Evolutionary conservation across 64 coral and sea anemone species (phyloP), one percentile per base, ranked within the genome.

Genomic region (Trachythela sp.): DNA sequence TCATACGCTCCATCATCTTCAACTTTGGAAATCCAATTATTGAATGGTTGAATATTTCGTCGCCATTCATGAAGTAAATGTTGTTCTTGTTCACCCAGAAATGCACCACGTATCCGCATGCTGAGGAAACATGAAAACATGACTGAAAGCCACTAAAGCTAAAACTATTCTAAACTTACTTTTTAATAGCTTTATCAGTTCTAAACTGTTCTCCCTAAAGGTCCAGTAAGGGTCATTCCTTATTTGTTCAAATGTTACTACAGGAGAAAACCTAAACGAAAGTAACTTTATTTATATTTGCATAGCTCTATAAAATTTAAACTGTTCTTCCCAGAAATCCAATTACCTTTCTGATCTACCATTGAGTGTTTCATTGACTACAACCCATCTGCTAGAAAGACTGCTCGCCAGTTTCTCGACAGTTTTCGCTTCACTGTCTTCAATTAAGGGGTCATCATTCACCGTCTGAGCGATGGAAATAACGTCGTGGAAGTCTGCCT

Each of bases 21-120:
- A 30, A 80, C 75, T 80, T 80, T 80, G 30, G 75, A 35, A 35
- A 80, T n/a, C 75, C 75, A 80, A 1, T 80, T 80, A 36, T 39
- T 80, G 33, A 80, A 80, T 15, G 75, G 75, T 39, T 80, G 0
- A 4, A 80, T 39, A 80, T 80, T 80, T 35, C 75, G 30, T 15
- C 75, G 75, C 75, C 75, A 80, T 35, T 80, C 75, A 30, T 80
- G 75, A 80, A 80, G 75, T 18, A 80, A 38, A 39, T 80, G 31
- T 30, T 80, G 75, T 80, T 80, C 75, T 35, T 80, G 75, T 18
- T 80, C 75, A 80, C 33, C 31, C 8, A 80, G 75, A 39, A 36
- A 80, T 30, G 33, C 31, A 37, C 37, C 75, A 13, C 75, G 75
- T 30, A 80, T 39, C 0, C 31, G 33, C 30, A 80, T 34, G 35